Base-by-base conservation (phyloP, 1,140 invertebrate species). In the Druon quercuslanigerum region DNA sequence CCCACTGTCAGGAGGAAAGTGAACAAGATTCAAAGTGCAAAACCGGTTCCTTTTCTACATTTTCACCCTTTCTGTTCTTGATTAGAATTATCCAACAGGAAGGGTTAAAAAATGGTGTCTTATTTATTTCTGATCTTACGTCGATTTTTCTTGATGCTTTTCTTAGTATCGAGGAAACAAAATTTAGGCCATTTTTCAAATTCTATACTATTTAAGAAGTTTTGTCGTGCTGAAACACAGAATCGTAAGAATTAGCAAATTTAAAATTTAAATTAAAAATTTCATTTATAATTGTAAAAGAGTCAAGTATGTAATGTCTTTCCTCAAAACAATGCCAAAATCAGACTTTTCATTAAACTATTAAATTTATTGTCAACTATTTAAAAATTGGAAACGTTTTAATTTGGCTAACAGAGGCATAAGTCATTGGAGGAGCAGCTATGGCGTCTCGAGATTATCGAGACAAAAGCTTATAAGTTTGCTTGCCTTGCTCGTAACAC, bases 401-500 rank as follows among this genome's bases (percentile, higher is more conserved):
- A 46, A 66, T 66, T 66, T 66, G 60, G 25, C 60, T 14, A 25
- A 13, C 12, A 33, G 11, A 60, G 12, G 57, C 20, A 20, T 40
- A 33, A 46, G 6, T 33, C 14, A 33, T 60, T 60, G 66, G 73
- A 75, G 54, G 73, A 71, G 50, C 46, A 60, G 81, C 85, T 89
- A 83, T 72, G 74, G 86, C 87, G 73, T 87, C 88, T 89, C 88
- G 88, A 88, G 75, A 6, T 7, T 20, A 81, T 89, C 87, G 87
- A 89, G 87, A 88, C 13, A 12, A 51, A 66, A 72, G 85, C 85
- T 81, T 78, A 79, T 86, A 82, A 87, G 60, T 66, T 66, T 33
- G 82, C 78, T 78, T 66, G 77, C 51, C 74, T 82, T 83, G 20
- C 77, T 80, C 74, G 57, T 14, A 51, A 71, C n/a, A 50, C 75